These are phyloP conservation scores for Lepus timidus DNA, from an alignment of 2,113 vertebrate species.

Conservation along the genomic window DNA sequence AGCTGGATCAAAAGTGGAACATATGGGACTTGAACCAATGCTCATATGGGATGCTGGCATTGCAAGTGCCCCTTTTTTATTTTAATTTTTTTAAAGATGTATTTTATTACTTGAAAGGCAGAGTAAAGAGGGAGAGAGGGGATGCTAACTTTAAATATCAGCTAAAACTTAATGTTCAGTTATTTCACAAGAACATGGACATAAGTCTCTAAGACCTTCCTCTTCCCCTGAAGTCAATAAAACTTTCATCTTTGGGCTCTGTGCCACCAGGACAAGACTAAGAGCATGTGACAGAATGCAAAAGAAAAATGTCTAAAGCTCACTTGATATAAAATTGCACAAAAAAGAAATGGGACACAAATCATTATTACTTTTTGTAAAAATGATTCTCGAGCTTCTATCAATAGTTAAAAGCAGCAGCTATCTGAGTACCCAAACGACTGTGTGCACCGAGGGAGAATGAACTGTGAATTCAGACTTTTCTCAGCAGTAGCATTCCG, in stretches of 20 bases:
- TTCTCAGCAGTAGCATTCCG: neutral
- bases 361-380: neutral
- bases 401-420: neutral
- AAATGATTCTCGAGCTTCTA: neutral
- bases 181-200: slow-evolving; percentile 22
- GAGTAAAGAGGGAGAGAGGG: too few species aligned
- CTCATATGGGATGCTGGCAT: too few species aligned
- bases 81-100: too few species aligned
- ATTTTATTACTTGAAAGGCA: too few species aligned
- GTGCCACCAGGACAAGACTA: neutral
- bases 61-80: too few species aligned
- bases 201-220: neutral
- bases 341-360: neutral
- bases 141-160: neutral
- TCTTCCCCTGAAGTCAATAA: slow-evolving; percentile 29
- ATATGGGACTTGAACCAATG: too few species aligned
- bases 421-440: neutral
- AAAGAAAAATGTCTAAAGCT: neutral
- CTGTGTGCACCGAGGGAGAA: neutral
- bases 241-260: slow-evolving; percentile 54
- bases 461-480: neutral
- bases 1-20: too few species aligned
- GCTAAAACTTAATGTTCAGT: slow-evolving; percentile 17
- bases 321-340: neutral
- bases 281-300: neutral